Percentiles rank a stretch among this genome's conserved stretches.
Evolutionary conservation across 2,888 invertebrate species (phyloP).

Genomic region (Ophioninae sp.): DNA sequence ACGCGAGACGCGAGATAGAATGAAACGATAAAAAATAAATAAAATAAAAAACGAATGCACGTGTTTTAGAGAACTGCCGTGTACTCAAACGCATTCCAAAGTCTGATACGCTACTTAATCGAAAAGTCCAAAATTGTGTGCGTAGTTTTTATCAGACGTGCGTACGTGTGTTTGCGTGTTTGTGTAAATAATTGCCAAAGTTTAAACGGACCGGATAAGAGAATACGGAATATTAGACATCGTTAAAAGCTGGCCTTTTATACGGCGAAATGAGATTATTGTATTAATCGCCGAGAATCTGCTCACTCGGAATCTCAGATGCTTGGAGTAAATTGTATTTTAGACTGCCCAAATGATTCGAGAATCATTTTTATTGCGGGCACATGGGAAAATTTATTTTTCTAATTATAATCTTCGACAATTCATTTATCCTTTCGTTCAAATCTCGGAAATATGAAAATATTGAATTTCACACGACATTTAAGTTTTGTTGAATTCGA

Average conservation of each 20-base stretch:
- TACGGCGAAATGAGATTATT: constrained; percentile 54
- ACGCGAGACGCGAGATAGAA: constrained; percentile 11
- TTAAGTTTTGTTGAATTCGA: not conserved
- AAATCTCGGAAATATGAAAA: not conserved
- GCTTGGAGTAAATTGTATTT: constrained; percentile 4
- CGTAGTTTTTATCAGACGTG: constrained; percentile 20
- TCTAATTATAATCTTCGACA: constrained; percentile 16
- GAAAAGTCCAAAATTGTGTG: constrained; percentile 13
- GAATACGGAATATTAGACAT: constrained; percentile 51
- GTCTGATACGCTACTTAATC: constrained; percentile 53
- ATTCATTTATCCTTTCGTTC: not conserved
- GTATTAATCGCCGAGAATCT: constrained; percentile 25
- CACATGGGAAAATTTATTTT: constrained; percentile 33
- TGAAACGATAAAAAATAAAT: constrained; percentile 4
- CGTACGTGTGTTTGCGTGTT: not conserved
- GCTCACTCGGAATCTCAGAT: constrained; percentile 36
- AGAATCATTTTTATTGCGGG: not conserved
- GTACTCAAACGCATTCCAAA: constrained; percentile 57
- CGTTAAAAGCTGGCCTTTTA: constrained; percentile 74
- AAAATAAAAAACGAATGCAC: constrained; percentile 11
- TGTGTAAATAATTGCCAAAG: constrained; percentile 34
- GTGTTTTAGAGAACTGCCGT: constrained; percentile 31
- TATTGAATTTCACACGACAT: not conserved
- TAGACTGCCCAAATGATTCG: constrained; percentile 26
- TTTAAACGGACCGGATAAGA: constrained; percentile 44